These are phyloP conservation scores for Chrysodeixis includens DNA, from an alignment of 2,888 invertebrate species.

Conservation along the genomic window DNA sequence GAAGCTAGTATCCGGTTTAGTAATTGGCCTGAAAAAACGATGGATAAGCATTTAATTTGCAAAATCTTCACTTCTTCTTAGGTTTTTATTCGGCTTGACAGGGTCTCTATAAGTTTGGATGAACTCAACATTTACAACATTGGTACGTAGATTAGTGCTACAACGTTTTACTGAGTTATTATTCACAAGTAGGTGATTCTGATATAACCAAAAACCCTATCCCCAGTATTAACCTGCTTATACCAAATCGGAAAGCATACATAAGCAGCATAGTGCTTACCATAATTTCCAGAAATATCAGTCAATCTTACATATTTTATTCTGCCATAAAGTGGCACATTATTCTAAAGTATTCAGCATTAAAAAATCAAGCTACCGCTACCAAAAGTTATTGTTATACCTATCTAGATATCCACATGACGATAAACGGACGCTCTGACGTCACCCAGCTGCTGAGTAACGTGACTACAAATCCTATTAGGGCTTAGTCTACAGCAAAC, in stretches of 20 bases:
- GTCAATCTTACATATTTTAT: neutral
- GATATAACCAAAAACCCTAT: too few relatives aligned
- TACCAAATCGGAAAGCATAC: neutral
- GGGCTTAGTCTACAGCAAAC: neutral
- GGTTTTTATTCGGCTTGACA: too few relatives aligned
- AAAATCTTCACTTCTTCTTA: neutral
- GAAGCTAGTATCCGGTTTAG: conserved; percentile 78
- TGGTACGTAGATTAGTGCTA: too few relatives aligned
- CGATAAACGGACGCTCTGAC: neutral
- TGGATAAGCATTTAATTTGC: conserved; percentile 8
- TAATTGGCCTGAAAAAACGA: conserved; percentile 70
- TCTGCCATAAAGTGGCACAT: neutral
- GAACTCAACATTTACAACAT: too few relatives aligned
- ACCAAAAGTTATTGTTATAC: neutral
- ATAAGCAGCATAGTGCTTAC: neutral
- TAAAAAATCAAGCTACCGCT: neutral
- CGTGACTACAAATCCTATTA: conserved; percentile 14
- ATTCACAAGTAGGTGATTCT: too few relatives aligned
- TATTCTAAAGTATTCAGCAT: neutral
- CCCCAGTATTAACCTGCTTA: too few relatives aligned
- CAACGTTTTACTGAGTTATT: too few relatives aligned
- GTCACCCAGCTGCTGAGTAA: conserved; percentile 11
- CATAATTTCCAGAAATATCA: neutral
- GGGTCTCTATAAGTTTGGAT: too few relatives aligned
- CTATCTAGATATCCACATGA: neutral